phyloP scores from a whole-genome alignment of 2,888 invertebrate genomes.

The Icerya purchasi region DNA sequence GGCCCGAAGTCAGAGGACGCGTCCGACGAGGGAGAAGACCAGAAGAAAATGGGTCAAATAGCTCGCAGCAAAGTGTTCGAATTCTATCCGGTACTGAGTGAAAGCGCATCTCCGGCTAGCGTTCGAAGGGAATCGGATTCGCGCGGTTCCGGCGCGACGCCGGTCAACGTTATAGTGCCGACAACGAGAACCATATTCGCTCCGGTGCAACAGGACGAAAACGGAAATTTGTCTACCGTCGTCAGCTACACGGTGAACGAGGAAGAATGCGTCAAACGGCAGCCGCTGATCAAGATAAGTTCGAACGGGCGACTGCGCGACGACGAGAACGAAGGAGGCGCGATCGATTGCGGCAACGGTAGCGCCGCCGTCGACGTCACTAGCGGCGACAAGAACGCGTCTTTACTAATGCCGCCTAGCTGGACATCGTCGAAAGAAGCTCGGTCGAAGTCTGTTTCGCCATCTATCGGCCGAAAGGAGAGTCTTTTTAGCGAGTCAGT shows the following conservation, averaged over 20 bases:
- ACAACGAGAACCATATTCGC: slow-evolving; percentile 61
- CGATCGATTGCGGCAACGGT: neutral
- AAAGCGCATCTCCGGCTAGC: neutral
- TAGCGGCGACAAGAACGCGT: neutral
- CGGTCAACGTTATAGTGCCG: slow-evolving; percentile 48
- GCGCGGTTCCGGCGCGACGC: slow-evolving; percentile 20
- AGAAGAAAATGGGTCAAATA: slow-evolving; percentile 4
- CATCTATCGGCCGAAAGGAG: slow-evolving; percentile 18
- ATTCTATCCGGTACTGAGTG: neutral
- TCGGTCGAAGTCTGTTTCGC: slow-evolving; percentile 18
- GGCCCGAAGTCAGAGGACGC: slow-evolving; percentile 4
- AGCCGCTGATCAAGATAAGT: neutral
- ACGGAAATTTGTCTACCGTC: slow-evolving; percentile 31
- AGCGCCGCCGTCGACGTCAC: neutral
- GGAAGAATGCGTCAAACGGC: slow-evolving; percentile 5
- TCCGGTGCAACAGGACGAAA: slow-evolving; percentile 38
- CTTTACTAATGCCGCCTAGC: slow-evolving; percentile 12
- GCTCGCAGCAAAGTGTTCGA: slow-evolving; percentile 7
- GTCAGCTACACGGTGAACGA: slow-evolving; percentile 30
- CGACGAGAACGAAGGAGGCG: neutral
- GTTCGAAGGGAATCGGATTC: no score
- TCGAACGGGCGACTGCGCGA: neutral
- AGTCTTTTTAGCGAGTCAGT: slow-evolving; percentile 13
- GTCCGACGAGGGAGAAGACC: neutral
- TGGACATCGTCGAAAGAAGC: slow-evolving; percentile 16